Evolutionary conservation across 2,797 vertebrate species (phyloP).

Genomic region (Jordanella pulchra): DNA sequence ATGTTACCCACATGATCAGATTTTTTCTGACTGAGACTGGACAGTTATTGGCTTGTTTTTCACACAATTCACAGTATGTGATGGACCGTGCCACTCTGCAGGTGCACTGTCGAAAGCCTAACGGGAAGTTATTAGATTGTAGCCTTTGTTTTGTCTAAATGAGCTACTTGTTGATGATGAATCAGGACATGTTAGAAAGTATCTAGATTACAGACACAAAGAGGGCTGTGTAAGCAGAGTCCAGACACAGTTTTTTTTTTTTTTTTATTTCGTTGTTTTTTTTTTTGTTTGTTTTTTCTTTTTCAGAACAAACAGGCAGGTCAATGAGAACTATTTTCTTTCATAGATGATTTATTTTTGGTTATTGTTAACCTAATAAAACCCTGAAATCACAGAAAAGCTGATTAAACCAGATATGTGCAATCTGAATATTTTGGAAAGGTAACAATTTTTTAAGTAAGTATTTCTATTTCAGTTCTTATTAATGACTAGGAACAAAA

Average conservation of each 20-base stretch:
- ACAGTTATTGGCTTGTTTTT: constrained; percentile 13
- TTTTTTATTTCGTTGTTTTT: too few relatives aligned
- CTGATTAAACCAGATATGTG: not conserved
- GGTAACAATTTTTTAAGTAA: not conserved
- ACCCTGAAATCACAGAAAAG: not conserved
- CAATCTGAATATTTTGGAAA: not conserved
- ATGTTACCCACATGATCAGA: constrained; percentile 29
- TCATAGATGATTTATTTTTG: not conserved
- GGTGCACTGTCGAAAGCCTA: constrained; percentile 16
- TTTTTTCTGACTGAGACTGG: constrained; percentile 4
- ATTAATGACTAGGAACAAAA: constrained; percentile 18
- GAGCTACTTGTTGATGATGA: constrained; percentile 34
- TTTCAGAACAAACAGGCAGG: too few relatives aligned
- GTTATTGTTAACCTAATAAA: not conserved
- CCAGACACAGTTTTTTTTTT: too few relatives aligned
- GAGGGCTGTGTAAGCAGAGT: constrained; percentile 5
- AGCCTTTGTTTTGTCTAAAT: constrained; percentile 63
- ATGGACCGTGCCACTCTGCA: constrained; percentile 3
- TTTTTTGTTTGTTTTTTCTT: too few relatives aligned
- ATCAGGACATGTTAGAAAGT: constrained; percentile 19
- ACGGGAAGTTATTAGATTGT: constrained; percentile 21
- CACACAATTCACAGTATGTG: not conserved
- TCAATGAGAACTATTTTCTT: too few relatives aligned
- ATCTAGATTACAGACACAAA: constrained; percentile 25
- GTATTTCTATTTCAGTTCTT: constrained; percentile 14